Base-by-base conservation (phyloP, 2,888 invertebrate species). In the Rapana venosa region DNA sequence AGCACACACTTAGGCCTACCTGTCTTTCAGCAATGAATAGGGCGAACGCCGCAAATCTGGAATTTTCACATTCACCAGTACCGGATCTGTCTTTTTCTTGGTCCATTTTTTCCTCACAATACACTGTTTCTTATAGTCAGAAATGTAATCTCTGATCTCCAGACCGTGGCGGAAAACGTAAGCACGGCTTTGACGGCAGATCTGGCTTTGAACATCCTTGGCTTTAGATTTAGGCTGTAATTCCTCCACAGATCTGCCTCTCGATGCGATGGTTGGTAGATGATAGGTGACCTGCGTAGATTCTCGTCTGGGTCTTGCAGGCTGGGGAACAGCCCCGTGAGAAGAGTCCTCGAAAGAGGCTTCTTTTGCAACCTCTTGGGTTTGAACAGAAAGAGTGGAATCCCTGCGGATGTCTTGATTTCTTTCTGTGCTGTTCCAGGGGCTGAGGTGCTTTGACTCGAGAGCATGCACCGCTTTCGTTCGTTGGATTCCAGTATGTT, bases 141-240 rank as follows among this genome's bases (percentile, higher is more conserved):
- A 56, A 30, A 90, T 90, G 77, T 90, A 74, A 26, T 87, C 77
- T 30, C 47, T 74, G 61, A 74, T n/a, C 58, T 90, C 88, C 84
- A 13, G 61, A n/a, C 58, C 32, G 32, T 88, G 84, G 30, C 58
- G 90, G 88, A 86, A 86, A 1, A 35, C 66, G 86, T 66, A 86
- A 35, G 22, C 26, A 26, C 6, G 32, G 17, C 85, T 20, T 13
- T n/a, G 35, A 26, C 35, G 22, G 17, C 58, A 66, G n/a, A 35
- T 2, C 6, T 11, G 30, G 35, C 26, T 30, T 13, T 17, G n/a
- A 85, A 32, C 86, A 22, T 86, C 61, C 61, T 22, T n/a, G 35
- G 26, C 5, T 2, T 47, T 30, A 26, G 47, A 47, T 20, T 47
- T 20, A 6, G 30, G 26, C 30, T 47, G 6, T 22, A 66, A 66